These are phyloP conservation scores for Lepilemur ruficaudatus DNA, from an alignment of 2,797 vertebrate genomes.

Conservation along the genomic window DNA sequence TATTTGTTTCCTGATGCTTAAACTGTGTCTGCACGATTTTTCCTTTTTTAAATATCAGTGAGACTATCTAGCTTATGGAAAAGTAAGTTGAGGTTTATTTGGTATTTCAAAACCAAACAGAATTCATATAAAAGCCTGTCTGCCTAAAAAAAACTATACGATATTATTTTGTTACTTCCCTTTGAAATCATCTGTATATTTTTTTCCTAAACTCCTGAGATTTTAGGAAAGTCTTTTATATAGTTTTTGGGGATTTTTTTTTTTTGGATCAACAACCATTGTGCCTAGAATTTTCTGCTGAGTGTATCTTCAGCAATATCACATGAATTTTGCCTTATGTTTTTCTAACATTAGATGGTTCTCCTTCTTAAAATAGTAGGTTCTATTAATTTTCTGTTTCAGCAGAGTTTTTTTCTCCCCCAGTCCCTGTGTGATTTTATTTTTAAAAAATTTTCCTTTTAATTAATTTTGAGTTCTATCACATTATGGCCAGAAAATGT, in stretches of 20 bases:
- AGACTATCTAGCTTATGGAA: not conserved
- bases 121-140: not conserved
- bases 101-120: too few species aligned
- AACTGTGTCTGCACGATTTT: not conserved
- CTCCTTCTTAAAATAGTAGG: not conserved
- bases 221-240: not conserved
- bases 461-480: not conserved
- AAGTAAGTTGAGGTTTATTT: not conserved
- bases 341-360: not conserved
- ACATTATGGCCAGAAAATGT: not conserved
- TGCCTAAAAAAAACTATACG: not conserved
- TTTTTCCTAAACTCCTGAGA: not conserved
- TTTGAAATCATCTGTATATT: not conserved
- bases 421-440: not conserved
- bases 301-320: not conserved
- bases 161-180: not conserved
- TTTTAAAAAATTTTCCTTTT: not conserved
- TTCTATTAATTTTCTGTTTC: not conserved
- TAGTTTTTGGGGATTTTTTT: not conserved
- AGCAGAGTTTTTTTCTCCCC: not conserved
- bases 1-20: not conserved
- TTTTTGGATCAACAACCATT: not conserved
- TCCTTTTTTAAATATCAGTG: not conserved
- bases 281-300: not conserved
- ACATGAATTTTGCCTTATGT: not conserved